Evolutionary conservation across 2,113 vertebrate genomes (phyloP).

Genomic region (Caretta caretta): DNA sequence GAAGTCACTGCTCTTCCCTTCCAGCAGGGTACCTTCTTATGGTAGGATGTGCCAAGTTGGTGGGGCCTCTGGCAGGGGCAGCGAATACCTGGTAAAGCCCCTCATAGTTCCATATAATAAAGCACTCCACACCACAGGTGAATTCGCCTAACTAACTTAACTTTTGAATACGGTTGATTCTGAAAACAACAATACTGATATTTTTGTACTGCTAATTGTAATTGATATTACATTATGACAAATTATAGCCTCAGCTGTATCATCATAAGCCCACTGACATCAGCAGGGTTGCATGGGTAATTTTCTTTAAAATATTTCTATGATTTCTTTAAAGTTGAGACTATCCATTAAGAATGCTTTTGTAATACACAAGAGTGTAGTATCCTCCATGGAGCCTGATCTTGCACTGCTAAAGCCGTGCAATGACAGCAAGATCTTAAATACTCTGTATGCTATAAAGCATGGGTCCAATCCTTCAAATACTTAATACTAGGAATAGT

Average conservation of each 20-base stretch:
- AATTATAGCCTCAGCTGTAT: background rate
- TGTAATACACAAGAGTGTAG: background rate
- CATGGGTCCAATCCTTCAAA: background rate
- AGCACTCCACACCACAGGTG: background rate
- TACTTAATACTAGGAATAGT: background rate
- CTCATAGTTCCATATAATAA: background rate
- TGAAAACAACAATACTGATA: background rate
- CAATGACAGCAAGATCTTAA: background rate
- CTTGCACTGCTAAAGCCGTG: background rate
- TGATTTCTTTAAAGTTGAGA: constrained; percentile 16
- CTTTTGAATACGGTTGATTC: background rate
- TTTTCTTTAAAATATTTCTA: background rate
- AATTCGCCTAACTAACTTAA: background rate
- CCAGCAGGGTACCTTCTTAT: background rate
- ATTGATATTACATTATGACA: background rate
- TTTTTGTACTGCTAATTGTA: background rate
- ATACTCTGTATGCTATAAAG: background rate
- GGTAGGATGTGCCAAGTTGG: background rate
- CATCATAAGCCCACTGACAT: background rate
- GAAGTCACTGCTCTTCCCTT: background rate
- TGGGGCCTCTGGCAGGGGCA: background rate
- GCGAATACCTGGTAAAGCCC: background rate
- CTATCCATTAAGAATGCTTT: background rate
- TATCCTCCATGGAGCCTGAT: background rate
- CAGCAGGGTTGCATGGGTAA: background rate